phyloP scores from a whole-genome alignment of 2,888 invertebrate species.

The Hyles lineata region DNA sequence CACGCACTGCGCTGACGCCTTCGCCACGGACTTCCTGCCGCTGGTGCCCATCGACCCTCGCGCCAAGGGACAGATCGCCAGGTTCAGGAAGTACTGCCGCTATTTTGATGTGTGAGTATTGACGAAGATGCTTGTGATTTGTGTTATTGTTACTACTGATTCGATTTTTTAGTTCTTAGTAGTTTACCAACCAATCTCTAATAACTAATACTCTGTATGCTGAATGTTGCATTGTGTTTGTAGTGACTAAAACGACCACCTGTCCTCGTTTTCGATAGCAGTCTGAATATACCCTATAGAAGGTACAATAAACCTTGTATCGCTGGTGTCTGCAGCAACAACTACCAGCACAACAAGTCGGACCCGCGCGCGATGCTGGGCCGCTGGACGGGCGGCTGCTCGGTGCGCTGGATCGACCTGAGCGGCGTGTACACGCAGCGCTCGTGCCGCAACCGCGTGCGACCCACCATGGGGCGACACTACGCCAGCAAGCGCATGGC shows the following conservation, averaged over 20 bases:
- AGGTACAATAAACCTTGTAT: not conserved
- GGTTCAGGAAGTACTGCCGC: constrained; percentile 66
- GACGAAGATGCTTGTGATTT: not conserved
- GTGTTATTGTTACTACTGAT: too few relatives aligned
- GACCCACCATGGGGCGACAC: constrained; percentile 59
- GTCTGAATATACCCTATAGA: too few relatives aligned
- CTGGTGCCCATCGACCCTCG: constrained; percentile 58
- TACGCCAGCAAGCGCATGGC: constrained; percentile 71
- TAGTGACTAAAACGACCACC: too few relatives aligned
- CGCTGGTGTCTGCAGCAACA: constrained; percentile 44
- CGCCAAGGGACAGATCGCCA: constrained; percentile 53
- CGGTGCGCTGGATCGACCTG: constrained; percentile 69
- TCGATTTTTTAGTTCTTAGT: not conserved
- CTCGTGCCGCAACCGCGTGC: constrained; percentile 58
- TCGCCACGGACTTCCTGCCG: constrained; percentile 66
- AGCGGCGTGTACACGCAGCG: constrained; percentile 70
- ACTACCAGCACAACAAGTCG: constrained; percentile 44
- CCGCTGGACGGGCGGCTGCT: constrained; percentile 71
- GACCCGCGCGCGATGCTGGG: constrained; percentile 62
- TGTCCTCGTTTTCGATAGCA: too few relatives aligned
- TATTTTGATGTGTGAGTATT: constrained; percentile 61
- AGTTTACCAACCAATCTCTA: too few relatives aligned
- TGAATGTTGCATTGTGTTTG: too few relatives aligned
- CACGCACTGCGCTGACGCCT: constrained; percentile 66
- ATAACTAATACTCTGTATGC: too few relatives aligned